Base-by-base conservation (phyloP, 2,888 invertebrate species). In the Sipha maydis region DNA sequence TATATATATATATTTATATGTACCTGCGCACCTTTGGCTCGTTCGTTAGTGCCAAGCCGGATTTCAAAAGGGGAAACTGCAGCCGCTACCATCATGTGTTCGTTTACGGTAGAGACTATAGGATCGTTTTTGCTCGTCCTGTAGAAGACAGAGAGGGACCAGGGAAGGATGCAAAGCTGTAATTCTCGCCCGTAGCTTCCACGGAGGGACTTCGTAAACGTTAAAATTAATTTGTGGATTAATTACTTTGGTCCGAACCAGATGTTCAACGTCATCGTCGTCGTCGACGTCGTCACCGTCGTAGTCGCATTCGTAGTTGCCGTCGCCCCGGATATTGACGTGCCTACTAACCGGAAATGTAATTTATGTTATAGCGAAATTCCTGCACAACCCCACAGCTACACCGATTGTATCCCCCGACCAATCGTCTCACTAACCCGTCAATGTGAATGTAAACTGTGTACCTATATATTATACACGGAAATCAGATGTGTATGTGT, bases 221-320 rank as follows among this genome's bases (percentile, higher is more conserved):
- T 56, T n/a, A 71, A 71, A 82, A 83, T 83, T 71, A 71, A 54
- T 83, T 83, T 71, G 48, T 28, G 83, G 83, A 83, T 83, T 83
- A 71, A 83, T 71, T 69, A n/a, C 28, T n/a, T n/a, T n/a, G 28
- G 41, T 4, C 48, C 71, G 8, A 14, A 48, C 14, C 48, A 17
- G 31, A 48, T 69, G 69, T 69, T 69, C 69, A 31, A n/a, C 67
- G n/a, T n/a, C 73, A 5, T 56, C 21, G 56, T 56, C 21, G 56
- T 21, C 56, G 56, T 7, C 56, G 7, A n/a, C n/a, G n/a, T n/a
- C n/a, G n/a, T n/a, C n/a, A n/a, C n/a, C n/a, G n/a, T 5, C 38
- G 38, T 21, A 3, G 56, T 19, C 19, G 56, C 25, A 21, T 21
- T 25, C 21, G 67, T n/a, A 67, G 67, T n/a, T 38, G 5, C 5